These are phyloP conservation scores for Maniola jurtina DNA, from an alignment of 1,140 invertebrate genomes.

Conservation along the genomic window DNA sequence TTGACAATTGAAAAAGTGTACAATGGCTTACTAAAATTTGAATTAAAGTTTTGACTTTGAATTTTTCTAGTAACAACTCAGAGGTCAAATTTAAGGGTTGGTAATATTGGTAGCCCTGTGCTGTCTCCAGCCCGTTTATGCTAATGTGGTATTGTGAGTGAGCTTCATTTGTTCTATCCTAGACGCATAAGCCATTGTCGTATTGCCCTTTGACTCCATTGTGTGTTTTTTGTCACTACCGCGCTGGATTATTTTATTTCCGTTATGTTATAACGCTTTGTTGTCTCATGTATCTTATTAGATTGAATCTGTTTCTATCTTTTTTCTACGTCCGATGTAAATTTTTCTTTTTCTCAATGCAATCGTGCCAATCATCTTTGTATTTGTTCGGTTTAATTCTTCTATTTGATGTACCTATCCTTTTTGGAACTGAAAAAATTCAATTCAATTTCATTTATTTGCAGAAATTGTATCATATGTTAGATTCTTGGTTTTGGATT, in stretches of 20 bases:
- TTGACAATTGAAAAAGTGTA: no score
- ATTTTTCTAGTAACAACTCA: neutral
- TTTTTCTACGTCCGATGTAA: constrained; percentile 8
- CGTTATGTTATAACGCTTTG: constrained; percentile 65
- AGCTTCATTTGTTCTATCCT: constrained; percentile 69
- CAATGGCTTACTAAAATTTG: no score
- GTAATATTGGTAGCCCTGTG: constrained; percentile 6
- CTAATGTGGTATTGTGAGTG: constrained; percentile 67
- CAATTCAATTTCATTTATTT: no score
- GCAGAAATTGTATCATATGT: neutral
- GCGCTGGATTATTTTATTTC: constrained; percentile 73
- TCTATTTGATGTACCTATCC: neutral
- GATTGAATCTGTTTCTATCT: constrained; percentile 36
- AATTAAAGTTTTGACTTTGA: no score
- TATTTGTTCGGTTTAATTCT: neutral
- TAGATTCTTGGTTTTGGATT: neutral
- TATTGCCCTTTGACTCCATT: constrained; percentile 75
- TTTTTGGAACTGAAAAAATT: neutral
- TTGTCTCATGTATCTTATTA: constrained; percentile 56
- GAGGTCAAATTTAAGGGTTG: neutral
- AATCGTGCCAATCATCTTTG: constrained; percentile 1
- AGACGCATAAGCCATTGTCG: constrained; percentile 55
- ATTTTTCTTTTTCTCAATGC: constrained; percentile 8
- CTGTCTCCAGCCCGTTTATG: constrained; percentile 59
- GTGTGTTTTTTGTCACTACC: constrained; percentile 69